Percentiles rank a stretch among this genome's conserved stretches.
Evolutionary conservation across 2,113 vertebrate genomes (phyloP).

Genomic region (Carassius carassius): DNA sequence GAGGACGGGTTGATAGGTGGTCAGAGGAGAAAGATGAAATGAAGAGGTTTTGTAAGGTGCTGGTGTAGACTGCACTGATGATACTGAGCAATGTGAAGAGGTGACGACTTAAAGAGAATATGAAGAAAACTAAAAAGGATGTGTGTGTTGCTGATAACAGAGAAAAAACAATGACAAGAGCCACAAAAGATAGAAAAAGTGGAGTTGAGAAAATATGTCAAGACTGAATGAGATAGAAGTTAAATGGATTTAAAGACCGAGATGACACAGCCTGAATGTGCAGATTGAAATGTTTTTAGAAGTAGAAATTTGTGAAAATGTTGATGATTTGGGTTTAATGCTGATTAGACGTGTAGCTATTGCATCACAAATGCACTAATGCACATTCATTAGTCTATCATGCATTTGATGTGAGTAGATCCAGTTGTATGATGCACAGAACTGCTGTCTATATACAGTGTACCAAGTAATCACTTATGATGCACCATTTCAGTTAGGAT

Average conservation of each 20-base stretch:
- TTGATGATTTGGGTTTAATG: neutral
- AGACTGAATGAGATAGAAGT: neutral
- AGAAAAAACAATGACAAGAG: neutral
- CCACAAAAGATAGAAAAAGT: neutral
- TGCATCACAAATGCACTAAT: neutral
- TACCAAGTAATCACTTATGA: no score
- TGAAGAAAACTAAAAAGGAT: neutral
- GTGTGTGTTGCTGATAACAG: no score
- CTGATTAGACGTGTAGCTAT: neutral
- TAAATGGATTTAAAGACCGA: neutral
- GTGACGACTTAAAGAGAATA: neutral
- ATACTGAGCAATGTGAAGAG: neutral
- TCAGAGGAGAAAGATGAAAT: no score
- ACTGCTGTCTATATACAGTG: no score
- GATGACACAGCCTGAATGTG: neutral
- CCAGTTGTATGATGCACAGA: no score
- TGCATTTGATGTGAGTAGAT: no score
- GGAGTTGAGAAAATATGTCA: neutral
- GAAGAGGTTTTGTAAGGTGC: neutral
- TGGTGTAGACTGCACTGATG: neutral
- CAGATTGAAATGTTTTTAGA: neutral
- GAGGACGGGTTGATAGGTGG: no score
- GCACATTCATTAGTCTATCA: neutral
- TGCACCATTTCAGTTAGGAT: no score
- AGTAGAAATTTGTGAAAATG: neutral